These are phyloP conservation scores for Tetraodon nigroviridis DNA, from an alignment of 2,113 vertebrate species.

Conservation along the genomic window DNA sequence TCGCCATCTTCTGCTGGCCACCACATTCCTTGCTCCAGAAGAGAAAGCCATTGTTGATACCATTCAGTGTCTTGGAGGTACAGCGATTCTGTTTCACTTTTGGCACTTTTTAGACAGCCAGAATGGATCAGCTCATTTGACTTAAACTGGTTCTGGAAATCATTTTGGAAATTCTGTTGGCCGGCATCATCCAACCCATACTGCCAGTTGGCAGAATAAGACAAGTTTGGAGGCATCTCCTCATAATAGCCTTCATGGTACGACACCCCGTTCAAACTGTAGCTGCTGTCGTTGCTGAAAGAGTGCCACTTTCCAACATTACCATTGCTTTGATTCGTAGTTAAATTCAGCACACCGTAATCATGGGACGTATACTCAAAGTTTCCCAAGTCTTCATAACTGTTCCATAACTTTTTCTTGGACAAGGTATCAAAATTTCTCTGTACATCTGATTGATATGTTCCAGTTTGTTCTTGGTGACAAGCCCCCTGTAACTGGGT, in stretches of 20 bases:
- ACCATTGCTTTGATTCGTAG: conserved; percentile 55
- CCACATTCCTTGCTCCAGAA: conserved; percentile 90
- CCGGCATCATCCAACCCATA: conserved; percentile 58
- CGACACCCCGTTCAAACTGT: conserved; percentile 74
- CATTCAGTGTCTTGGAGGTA: conserved; percentile 80
- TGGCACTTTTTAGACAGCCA: conserved; percentile 68
- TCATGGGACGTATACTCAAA: conserved; percentile 32
- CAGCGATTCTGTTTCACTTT: conserved; percentile 65
- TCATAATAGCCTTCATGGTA: conserved; percentile 81
- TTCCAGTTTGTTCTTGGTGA: conserved; percentile 35
- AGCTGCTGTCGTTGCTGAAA: conserved; percentile 70
- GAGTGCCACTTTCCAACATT: conserved; percentile 59
- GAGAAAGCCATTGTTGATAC: conserved; percentile 87
- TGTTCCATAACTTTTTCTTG: conserved; percentile 61
- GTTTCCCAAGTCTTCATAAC: conserved; percentile 55
- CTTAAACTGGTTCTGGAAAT: conserved; percentile 55
- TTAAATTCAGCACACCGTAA: conserved; percentile 69
- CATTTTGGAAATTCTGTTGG: conserved; percentile 54
- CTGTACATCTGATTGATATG: conserved; percentile 22
- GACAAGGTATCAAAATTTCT: conserved; percentile 33
- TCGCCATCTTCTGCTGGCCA: conserved; percentile 90
- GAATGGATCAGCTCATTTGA: conserved; percentile 63
- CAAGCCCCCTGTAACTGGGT: conserved; percentile 34
- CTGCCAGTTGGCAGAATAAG: conserved; percentile 71
- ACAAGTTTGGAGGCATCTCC: conserved; percentile 73